Conservation (phyloP, 2,888 invertebrate species). For the Rhaphigaster nebulosa region DNA sequence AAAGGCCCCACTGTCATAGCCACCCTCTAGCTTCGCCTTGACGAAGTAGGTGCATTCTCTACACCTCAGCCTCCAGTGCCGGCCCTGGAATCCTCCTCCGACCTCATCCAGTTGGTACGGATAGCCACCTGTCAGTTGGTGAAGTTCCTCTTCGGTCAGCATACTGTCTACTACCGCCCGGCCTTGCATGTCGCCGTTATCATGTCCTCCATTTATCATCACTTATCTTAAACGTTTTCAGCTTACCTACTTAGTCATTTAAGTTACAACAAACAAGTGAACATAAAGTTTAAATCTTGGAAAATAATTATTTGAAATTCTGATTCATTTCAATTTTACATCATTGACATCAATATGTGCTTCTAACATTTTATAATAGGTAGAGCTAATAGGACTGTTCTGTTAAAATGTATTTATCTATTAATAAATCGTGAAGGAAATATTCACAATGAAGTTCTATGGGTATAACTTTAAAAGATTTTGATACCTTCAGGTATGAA, state of each 20-base stretch:
- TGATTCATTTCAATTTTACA: too few species aligned
- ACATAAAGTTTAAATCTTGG: too few species aligned
- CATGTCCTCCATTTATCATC: background rate
- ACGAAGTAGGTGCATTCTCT: slow-evolving; percentile 54
- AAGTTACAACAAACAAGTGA: background rate
- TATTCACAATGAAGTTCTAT: too few species aligned
- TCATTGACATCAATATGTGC: too few species aligned
- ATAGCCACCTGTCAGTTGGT: background rate
- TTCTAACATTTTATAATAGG: too few species aligned
- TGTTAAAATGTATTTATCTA: too few species aligned
- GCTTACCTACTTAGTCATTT: background rate
- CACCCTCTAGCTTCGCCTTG: slow-evolving; percentile 56
- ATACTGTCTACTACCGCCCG: background rate
- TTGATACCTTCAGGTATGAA: too few species aligned
- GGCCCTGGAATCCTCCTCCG: slow-evolving; percentile 55
- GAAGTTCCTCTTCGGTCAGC: slow-evolving; percentile 27
- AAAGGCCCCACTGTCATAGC: slow-evolving; percentile 59
- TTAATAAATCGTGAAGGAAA: too few species aligned
- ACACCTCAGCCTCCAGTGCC: slow-evolving; percentile 25
- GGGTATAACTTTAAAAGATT: too few species aligned
- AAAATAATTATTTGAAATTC: too few species aligned
- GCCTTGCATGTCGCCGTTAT: background rate
- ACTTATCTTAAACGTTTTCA: background rate
- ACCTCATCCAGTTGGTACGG: background rate
- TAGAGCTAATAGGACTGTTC: too few species aligned